Conservation (phyloP, 2,888 invertebrate genomes). For the Drosophila conformis region DNA sequence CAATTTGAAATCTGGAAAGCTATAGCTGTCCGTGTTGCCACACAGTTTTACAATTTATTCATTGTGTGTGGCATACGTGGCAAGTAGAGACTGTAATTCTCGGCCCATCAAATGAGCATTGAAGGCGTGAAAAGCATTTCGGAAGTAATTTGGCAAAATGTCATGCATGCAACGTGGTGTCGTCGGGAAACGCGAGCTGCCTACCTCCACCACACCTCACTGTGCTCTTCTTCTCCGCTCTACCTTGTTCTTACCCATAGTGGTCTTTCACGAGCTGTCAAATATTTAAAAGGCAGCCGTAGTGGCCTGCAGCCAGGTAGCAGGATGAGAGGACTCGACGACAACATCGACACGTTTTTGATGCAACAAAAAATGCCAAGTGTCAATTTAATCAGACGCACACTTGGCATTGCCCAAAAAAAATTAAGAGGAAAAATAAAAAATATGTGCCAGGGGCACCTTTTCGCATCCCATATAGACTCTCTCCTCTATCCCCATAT, state of each 20-base stretch:
- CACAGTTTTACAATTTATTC: constrained; percentile 16
- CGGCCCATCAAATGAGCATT: constrained; percentile 4
- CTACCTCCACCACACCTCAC: not conserved
- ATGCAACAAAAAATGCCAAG: constrained; percentile 80
- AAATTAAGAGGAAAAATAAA: not conserved
- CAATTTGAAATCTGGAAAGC: not conserved
- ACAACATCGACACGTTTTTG: constrained; percentile 59
- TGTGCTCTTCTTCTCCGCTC: not conserved
- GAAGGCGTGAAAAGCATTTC: constrained; percentile 58
- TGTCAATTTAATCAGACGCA: constrained; percentile 79
- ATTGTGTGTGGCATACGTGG: constrained; percentile 1
- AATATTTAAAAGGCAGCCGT: constrained; percentile 61
- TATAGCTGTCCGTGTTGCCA: not conserved
- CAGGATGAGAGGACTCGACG: constrained; percentile 10
- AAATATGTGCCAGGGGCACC: constrained; percentile 32
- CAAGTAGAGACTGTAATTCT: constrained; percentile 1
- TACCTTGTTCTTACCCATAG: not conserved
- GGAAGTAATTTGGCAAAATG: constrained; percentile 61
- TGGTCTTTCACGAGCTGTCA: constrained; percentile 51
- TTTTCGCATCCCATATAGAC: constrained; percentile 4
- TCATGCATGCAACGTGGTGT: constrained; percentile 57
- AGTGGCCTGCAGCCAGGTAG: constrained; percentile 33
- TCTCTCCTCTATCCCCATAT: not conserved
- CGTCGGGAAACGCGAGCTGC: constrained; percentile 14
- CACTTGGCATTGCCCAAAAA: constrained; percentile 50